These are phyloP conservation scores for Pelosia muscerda DNA, from an alignment of 2,888 invertebrate genomes.

Conservation along the genomic window DNA sequence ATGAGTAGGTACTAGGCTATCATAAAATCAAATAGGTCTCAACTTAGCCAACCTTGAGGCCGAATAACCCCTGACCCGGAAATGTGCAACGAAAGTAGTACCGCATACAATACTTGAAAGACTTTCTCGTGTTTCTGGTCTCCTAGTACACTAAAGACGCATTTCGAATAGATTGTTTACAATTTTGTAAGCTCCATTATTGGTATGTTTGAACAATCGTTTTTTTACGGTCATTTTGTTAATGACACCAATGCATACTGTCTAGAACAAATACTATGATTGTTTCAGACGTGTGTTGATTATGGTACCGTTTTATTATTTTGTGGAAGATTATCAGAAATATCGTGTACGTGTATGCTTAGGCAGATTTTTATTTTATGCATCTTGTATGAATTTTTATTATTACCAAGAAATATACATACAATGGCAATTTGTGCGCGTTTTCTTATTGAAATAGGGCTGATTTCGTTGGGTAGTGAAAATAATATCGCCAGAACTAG, in stretches of 20 bases:
- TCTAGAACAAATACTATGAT: slow-evolving; percentile 16
- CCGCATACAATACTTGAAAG: slow-evolving; percentile 61
- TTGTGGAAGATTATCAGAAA: slow-evolving; percentile 3
- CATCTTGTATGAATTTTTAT: too few relatives aligned
- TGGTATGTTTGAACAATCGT: slow-evolving; percentile 26
- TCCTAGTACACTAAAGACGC: slow-evolving; percentile 61
- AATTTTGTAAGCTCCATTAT: slow-evolving; percentile 31
- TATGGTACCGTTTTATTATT: slow-evolving; percentile 20
- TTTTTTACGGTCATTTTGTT: slow-evolving; percentile 32
- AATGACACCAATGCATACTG: slow-evolving; percentile 3
- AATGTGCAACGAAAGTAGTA: slow-evolving; percentile 71
- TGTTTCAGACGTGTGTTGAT: not conserved
- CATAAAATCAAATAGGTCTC: slow-evolving; percentile 69
- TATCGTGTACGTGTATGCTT: slow-evolving; percentile 15
- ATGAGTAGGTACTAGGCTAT: slow-evolving; percentile 67
- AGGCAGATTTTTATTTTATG: too few relatives aligned
- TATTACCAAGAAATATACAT: too few relatives aligned
- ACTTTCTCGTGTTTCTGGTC: slow-evolving; percentile 70
- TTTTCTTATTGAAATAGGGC: too few relatives aligned
- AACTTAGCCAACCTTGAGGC: slow-evolving; percentile 63
- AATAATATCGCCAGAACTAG: too few relatives aligned
- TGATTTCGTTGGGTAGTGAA: too few relatives aligned
- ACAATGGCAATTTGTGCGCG: too few relatives aligned
- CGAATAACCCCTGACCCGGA: slow-evolving; percentile 62
- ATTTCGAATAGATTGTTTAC: slow-evolving; percentile 34